Percentiles rank a stretch among this genome's conserved stretches.
These are phyloP conservation scores for Tragelaphus scriptus DNA, from an alignment of 2,113 vertebrate genomes.

Conservation along the genomic window DNA sequence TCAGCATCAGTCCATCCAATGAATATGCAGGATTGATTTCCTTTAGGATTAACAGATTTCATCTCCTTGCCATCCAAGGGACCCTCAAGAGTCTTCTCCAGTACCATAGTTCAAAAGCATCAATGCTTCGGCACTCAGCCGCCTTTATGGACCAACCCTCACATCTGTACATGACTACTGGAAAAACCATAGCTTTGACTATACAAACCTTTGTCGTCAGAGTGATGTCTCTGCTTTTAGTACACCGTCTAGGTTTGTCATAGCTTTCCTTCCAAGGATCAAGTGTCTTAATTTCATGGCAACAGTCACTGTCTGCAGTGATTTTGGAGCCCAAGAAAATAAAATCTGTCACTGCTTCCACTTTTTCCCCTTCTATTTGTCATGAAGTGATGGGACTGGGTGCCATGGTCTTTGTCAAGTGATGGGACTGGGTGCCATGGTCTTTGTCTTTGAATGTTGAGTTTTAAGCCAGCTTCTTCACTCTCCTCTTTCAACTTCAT, in stretches of 20 bases:
- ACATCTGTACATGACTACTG: background rate
- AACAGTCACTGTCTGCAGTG: background rate
- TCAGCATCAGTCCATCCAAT: background rate
- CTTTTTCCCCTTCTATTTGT: background rate
- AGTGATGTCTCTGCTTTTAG: background rate
- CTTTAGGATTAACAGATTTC: background rate
- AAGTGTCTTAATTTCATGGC: background rate
- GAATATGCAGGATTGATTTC: background rate
- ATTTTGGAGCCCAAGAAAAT: background rate
- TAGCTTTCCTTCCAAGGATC: background rate
- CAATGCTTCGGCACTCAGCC: background rate
- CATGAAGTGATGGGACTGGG: background rate
- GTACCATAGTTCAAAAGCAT: background rate
- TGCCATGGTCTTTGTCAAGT: background rate
- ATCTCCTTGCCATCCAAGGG: background rate
- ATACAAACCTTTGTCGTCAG: background rate
- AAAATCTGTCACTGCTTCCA: background rate
- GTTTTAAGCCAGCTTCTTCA: background rate
- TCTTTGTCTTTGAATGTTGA: background rate
- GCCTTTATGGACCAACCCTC: background rate
- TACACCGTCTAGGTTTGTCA: background rate
- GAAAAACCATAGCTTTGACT: background rate
- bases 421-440: background rate
- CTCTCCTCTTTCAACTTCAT: background rate
- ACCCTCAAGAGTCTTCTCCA: background rate